A percentile compares a stretch with the other conserved stretches of the same genome.
phyloP scores from a whole-genome alignment of 2,888 invertebrate species.

The Thyatira batis region DNA sequence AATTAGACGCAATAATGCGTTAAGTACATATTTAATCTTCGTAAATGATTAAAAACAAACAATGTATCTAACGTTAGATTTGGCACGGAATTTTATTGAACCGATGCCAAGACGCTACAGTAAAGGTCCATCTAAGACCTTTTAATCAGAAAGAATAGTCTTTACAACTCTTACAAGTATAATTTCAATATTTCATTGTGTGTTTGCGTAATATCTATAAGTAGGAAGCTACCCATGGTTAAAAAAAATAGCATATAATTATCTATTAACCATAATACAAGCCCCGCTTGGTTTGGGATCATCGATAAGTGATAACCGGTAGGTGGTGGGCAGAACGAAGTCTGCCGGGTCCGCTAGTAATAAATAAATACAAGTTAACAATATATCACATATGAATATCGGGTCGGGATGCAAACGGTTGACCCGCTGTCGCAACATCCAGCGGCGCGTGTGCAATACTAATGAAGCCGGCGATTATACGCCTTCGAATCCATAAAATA shows the following conservation, averaged over 20 bases:
- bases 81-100: neutral
- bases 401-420: slow-evolving; percentile 3
- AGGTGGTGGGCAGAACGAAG: too few species aligned
- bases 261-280: too few species aligned
- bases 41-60: neutral
- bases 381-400: neutral
- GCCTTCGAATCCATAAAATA: neutral
- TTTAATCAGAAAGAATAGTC: too few species aligned
- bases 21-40: neutral
- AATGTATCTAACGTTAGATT: neutral
- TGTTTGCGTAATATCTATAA: too few species aligned
- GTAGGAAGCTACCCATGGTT: too few species aligned
- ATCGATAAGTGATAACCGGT: too few species aligned
- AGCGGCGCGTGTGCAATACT: slow-evolving; percentile 18
- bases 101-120: neutral
- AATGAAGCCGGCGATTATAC: slow-evolving; percentile 10
- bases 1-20: neutral
- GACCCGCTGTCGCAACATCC: slow-evolving; percentile 22
- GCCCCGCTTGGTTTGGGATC: too few species aligned
- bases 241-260: too few species aligned
- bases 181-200: too few species aligned
- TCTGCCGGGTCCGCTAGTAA: too few species aligned
- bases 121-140: neutral
- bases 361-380: too few species aligned
- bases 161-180: too few species aligned